Conservation (phyloP, 2,797 vertebrate genomes). For the Poeciliopsis turneri region DNA sequence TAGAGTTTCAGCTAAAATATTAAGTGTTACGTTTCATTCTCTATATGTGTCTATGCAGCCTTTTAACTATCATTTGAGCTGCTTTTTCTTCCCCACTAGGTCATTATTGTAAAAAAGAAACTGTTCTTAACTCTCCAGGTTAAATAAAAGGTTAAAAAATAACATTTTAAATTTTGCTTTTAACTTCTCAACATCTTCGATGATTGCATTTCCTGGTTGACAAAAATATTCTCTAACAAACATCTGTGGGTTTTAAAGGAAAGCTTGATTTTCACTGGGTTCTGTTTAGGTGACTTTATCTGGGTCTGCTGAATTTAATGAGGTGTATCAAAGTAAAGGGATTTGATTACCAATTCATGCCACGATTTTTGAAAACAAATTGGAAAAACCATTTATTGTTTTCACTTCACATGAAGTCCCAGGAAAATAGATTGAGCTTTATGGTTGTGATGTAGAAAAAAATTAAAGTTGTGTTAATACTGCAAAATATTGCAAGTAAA, state of each 20-base stretch:
- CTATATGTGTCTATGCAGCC: too few species aligned
- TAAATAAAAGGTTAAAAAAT: background rate
- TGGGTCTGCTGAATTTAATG: background rate
- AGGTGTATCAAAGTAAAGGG: background rate
- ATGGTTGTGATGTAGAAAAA: background rate
- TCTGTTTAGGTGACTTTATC: background rate
- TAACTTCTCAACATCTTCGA: background rate
- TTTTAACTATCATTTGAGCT: too few species aligned
- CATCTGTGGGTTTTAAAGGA: background rate
- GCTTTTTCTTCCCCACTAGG: too few species aligned
- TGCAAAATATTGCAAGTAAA: background rate
- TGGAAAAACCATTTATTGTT: background rate
- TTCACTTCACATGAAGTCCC: too few species aligned
- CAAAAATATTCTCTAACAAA: background rate
- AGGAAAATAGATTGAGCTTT: background rate
- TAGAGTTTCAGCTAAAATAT: background rate
- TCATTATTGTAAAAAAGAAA: too few species aligned
- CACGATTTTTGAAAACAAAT: background rate
- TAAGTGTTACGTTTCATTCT: too few species aligned
- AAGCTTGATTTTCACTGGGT: background rate
- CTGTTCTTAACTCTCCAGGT: too few species aligned
- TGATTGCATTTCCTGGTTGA: background rate
- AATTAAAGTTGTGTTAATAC: background rate
- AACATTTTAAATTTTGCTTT: background rate
- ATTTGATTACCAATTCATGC: background rate